Base-by-base conservation (phyloP, 2,797 vertebrate genomes). In the Dermochelys coriacea region DNA sequence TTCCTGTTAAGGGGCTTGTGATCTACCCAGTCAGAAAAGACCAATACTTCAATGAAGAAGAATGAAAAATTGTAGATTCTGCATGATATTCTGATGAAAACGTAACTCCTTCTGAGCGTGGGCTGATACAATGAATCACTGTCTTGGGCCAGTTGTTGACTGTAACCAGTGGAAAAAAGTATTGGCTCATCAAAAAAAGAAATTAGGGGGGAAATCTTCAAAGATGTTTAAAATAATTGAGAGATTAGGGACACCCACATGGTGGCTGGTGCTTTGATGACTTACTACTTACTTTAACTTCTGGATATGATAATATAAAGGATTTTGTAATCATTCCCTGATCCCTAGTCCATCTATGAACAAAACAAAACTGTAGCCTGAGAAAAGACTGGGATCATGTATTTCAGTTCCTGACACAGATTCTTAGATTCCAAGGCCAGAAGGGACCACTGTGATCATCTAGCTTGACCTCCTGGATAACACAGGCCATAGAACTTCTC, bases 361-460 rank as follows among this genome's bases (percentile, higher is more conserved):
- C 21, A 41, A 64, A 15, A 64, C 31, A n/a, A 41, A 71, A 41
- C n/a, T 23, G 8, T 83, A 19, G 52, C 37, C 18, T 19, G 61
- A 77, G 9, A 83, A 14, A 41, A 68, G 25, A 34, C 7, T 88
- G 52, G 92, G 88, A 85, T 74, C 92, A 75, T 85, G 45, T 2
- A 29, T 87, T 94, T 86, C 12, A 74, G 11, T 78, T 92, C 78
- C 54, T 71, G 87, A 68, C 55, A 71, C 37, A n/a, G 59, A n/a
- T 18, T n/a, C 34, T 21, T 37, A 18, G 18, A 37, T 68, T 64
- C 19, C 5, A 37, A 37, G 18, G 9, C 19, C 19, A 23, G 9
- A 37, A 37, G 5, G 8, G n/a, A 68, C 34, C 18, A 37, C 64
- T 21, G 8, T 68, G 34, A 37, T 37, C 9, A 21, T 37, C 64